Conservation (phyloP, 2,797 vertebrate genomes). For the Simalia tracyae region DNA sequence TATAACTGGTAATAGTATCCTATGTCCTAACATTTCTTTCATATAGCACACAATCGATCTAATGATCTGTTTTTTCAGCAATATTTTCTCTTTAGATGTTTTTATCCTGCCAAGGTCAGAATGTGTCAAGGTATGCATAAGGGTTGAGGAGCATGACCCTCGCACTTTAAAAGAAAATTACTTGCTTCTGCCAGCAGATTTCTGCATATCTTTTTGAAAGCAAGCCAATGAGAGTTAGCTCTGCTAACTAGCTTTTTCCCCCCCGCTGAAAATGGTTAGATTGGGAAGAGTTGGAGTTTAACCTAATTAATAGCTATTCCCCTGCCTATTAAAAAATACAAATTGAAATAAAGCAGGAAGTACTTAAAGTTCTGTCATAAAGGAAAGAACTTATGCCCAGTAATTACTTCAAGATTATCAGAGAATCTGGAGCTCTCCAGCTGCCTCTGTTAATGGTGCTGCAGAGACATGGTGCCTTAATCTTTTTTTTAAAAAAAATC, state of each 20-base stretch:
- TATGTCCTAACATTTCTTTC: not conserved
- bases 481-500: not conserved
- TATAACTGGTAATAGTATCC: not conserved
- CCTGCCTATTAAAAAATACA: conserved; percentile 22
- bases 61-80: not conserved
- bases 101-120: not conserved
- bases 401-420: conserved; percentile 19
- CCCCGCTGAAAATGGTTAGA: not conserved
- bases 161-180: not conserved
- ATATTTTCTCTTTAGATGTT: not conserved
- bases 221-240: not conserved
- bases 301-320: conserved; percentile 29
- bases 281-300: conserved; percentile 6
- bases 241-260: not conserved
- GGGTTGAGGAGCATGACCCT: not conserved
- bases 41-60: not conserved
- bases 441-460: not conserved
- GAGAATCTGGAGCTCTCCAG: not conserved
- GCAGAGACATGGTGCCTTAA: not conserved
- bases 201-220: not conserved
- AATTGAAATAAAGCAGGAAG: conserved; percentile 23
- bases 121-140: not conserved
- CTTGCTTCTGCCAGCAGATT: not conserved
- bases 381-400: not conserved
- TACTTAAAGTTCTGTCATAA: conserved; percentile 27